A percentile compares a stretch with the other conserved stretches of the same genome.
Evolutionary conservation across 1,140 invertebrate genomes (phyloP).

Genomic region (Nasonia vitripennis): DNA sequence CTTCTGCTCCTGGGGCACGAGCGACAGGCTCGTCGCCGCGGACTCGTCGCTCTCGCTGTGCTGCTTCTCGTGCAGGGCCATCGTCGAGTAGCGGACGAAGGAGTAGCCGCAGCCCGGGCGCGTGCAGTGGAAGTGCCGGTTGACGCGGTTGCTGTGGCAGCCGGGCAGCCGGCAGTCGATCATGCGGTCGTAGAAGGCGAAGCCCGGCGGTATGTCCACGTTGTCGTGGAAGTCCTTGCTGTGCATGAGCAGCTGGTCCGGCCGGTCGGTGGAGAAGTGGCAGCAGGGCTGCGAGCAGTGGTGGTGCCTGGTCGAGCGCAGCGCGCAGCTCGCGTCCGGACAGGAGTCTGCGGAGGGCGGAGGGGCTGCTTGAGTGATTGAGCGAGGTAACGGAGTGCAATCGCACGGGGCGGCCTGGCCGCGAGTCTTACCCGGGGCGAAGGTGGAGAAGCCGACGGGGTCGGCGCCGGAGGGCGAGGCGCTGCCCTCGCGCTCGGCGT

Average conservation of each 20-base stretch:
- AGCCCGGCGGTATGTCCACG: constrained; percentile 87
- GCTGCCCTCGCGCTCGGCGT: constrained; percentile 74
- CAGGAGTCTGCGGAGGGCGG: constrained; percentile 76
- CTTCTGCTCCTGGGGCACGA: constrained; percentile 62
- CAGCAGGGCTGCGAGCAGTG: constrained; percentile 86
- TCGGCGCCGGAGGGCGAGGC: constrained; percentile 68
- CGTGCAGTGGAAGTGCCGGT: constrained; percentile 87
- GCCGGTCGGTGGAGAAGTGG: constrained; percentile 80
- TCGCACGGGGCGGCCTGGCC: too few relatives aligned
- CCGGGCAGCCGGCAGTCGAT: constrained; percentile 83
- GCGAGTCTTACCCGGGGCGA: constrained; percentile 25
- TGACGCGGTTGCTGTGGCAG: constrained; percentile 84
- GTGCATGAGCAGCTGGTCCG: constrained; percentile 83
- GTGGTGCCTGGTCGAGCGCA: constrained; percentile 78
- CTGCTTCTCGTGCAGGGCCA: constrained; percentile 84
- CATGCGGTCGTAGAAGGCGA: constrained; percentile 87
- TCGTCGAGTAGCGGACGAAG: constrained; percentile 84
- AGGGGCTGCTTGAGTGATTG: too few relatives aligned
- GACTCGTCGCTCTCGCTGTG: constrained; percentile 66
- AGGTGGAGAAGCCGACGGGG: constrained; percentile 75
- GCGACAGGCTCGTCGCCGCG: constrained; percentile 58
- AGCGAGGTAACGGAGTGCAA: too few relatives aligned
- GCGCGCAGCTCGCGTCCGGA: constrained; percentile 79
- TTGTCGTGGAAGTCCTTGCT: constrained; percentile 90
- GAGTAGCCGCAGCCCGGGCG: constrained; percentile 84